Evolutionary conservation across 2,797 vertebrate species (phyloP), one percentile per base, ranked within the genome.

Genomic region (Syncerus caffer): DNA sequence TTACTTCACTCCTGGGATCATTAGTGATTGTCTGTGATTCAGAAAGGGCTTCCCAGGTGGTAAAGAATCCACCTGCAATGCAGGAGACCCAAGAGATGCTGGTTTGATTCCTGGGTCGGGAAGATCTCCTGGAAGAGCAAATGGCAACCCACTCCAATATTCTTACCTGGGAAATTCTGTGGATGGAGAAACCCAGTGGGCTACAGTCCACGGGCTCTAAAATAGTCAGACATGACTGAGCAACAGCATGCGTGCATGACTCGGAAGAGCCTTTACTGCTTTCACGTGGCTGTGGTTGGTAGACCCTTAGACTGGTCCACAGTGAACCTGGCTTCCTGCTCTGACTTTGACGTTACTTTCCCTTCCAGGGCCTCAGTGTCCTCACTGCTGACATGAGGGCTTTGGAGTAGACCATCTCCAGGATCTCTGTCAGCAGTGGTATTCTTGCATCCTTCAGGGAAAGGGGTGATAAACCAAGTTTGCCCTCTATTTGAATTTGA

Each of bases 401-500:
- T 67, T 47, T 4, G 2, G 82, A 23, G n/a, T 12, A 13, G 31
- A 19, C 79, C 47, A 4, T 55, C 4, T 29, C 29, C 16, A 58
- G 7, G 45, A 21, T 55, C 31, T 42, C 34, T 29, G 47, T 60
- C 80, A 21, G 15, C 2, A 3, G 6, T 62, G 3, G 15, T 64
- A 3, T n/a, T 67, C 88, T 80, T n/a, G 5, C 29, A 6, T 86
- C 31, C 34, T 89, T 17, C 25, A 45, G 17, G 60, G 50, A 53
- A 58, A 1, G 6, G 11, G 10, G 7, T 51, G 34, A 74, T 60
- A 55, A 55, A 9, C 51, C 15, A 14, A 51, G 34, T 25, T 9
- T 11, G 8, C 1, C 0, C 4, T 50, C 25, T 25, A 0, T n/a
- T 82, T 42, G 42, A 17, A 5, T 74, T 67, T 1, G 62, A 23